Percentiles rank a stretch among this genome's conserved stretches.
phyloP scores from a whole-genome alignment of 2,888 invertebrate genomes.

The Troides oblongomaculatus region DNA sequence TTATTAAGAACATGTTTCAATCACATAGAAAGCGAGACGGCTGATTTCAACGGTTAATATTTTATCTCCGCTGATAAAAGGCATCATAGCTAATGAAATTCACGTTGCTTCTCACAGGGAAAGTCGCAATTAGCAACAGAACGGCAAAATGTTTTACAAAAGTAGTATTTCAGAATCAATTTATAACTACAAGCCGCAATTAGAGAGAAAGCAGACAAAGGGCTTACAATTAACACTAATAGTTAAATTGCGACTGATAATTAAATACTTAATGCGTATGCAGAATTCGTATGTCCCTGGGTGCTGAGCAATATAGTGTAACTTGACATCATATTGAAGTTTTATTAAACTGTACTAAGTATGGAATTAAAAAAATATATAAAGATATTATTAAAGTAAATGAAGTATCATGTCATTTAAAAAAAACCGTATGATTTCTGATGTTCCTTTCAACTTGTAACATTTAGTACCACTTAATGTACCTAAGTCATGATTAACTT shows the following conservation, averaged over 20 bases:
- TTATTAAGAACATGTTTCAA: conserved; percentile 27
- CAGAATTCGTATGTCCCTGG: conserved; percentile 5
- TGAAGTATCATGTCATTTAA: too few species aligned
- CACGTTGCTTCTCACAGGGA: conserved; percentile 59
- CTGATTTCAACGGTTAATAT: conserved; percentile 35
- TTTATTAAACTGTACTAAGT: too few species aligned
- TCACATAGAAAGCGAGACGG: conserved; percentile 42
- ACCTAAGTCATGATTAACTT: too few species aligned
- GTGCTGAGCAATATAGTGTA: neutral
- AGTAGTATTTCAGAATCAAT: conserved; percentile 71
- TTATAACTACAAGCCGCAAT: conserved; percentile 73
- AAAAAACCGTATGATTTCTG: too few species aligned
- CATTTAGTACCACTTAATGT: too few species aligned
- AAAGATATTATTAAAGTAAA: too few species aligned
- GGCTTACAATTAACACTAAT: conserved; percentile 45
- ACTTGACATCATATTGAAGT: too few species aligned
- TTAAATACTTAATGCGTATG: conserved; percentile 36
- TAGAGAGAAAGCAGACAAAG: conserved; percentile 74
- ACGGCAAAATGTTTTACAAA: conserved; percentile 70
- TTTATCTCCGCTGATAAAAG: conserved; percentile 56
- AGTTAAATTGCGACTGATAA: conserved; percentile 39
- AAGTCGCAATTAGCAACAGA: conserved; percentile 72
- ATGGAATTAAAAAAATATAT: too few species aligned
- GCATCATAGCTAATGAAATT: conserved; percentile 54
- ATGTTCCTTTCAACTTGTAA: too few species aligned